These are phyloP conservation scores for Temnothorax rugatulus DNA, from an alignment of 2,888 invertebrate genomes.

Conservation along the genomic window DNA sequence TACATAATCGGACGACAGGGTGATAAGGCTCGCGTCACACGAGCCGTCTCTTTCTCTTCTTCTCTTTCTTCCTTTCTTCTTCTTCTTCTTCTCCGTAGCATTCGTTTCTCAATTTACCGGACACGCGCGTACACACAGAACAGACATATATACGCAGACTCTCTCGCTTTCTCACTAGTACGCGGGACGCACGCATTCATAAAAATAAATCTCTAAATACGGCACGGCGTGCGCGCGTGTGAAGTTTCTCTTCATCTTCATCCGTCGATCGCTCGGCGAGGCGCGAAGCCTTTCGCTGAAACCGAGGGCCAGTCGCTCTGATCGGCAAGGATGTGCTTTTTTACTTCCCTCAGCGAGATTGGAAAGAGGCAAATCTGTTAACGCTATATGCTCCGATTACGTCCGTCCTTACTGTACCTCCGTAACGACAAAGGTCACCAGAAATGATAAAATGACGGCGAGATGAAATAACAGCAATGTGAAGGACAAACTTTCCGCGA, in stretches of 20 bases:
- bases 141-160: conserved; percentile 39
- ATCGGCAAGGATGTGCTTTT: conserved; percentile 53
- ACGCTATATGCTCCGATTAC: conserved; percentile 44
- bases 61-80: conserved; percentile 9
- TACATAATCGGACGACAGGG: conserved; percentile 61
- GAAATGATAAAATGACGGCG: conserved; percentile 30
- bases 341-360: conserved; percentile 30
- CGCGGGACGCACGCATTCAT: conserved; percentile 74
- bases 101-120: conserved; percentile 18
- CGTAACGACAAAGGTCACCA: conserved; percentile 62
- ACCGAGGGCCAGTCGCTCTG: conserved; percentile 53
- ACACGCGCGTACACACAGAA: conserved; percentile 39
- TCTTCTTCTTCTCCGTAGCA: conserved; percentile 13
- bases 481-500: conserved; percentile 17
- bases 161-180: conserved; percentile 64
- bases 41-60: conserved; percentile 16
- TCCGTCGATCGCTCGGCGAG: conserved; percentile 37
- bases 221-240: conserved; percentile 70
- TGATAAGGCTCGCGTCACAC: conserved; percentile 44
- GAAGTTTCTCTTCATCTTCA: conserved; percentile 50
- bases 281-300: conserved; percentile 43
- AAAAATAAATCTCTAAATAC: conserved; percentile 80
- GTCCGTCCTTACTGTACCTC: conserved; percentile 35
- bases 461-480: conserved; percentile 27
- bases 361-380: conserved; percentile 49